Evolutionary conservation across 2,888 invertebrate species (phyloP), one percentile per base, ranked within the genome.

Genomic region (Papilio elwesi): DNA sequence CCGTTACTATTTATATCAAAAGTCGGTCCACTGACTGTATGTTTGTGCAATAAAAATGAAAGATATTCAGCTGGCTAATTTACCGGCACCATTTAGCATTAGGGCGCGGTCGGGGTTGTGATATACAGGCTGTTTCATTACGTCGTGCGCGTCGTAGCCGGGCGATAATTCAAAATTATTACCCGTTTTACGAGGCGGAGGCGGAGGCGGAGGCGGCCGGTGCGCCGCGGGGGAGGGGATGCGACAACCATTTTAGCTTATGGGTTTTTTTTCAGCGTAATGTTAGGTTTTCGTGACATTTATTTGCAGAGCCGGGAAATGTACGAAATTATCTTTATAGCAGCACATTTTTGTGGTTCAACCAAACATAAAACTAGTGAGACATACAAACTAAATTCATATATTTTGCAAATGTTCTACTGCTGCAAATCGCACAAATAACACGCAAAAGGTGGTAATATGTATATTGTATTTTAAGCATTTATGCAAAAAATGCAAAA

Each of bases 101-200:
- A 79, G 81, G 83, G 80, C 79, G 68, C 82, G 83, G 80, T 81
- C 83, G 85, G 82, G 87, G 87, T 87, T 87, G 87, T 90, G 89
- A 90, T 90, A 88, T 89, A 90, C 87, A 86, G 87, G 83, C 85
- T 85, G 89, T 89, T 90, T 89, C 90, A 90, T 90, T 90, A 90
- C 89, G 80, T 80, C 82, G 85, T 83, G 84, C 85, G 86, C 85
- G 87, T 82, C 85, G 87, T 86, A 85, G 85, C 87, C 69, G 86
- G 78, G 83, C 81, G 82, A 89, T 91, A 90, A 90, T 84, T 91
- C 90, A 90, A 88, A 88, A 86, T 90, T 89, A 91, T 88, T 85
- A 87, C 84, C 83, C 84, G 82, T 83, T 88, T 89, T 89, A 88
- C 86, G 88, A 85, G 71, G 70, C 79, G 78, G 26, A 26, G 26